Evolutionary conservation across 2,797 vertebrate species (phyloP).

Genomic region (Tokudaia muenninki): DNA sequence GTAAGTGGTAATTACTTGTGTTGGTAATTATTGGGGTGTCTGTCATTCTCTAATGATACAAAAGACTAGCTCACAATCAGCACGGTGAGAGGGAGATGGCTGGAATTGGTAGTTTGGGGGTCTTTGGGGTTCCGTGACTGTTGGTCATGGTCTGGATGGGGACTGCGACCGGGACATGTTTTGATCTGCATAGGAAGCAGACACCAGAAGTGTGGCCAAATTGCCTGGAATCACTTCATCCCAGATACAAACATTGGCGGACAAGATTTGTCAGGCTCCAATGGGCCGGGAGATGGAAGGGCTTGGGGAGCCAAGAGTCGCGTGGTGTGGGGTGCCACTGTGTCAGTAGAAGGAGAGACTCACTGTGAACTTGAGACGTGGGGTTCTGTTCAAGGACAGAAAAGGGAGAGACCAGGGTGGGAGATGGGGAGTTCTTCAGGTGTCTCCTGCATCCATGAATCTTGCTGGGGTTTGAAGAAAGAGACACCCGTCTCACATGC

Average conservation of each 20-base stretch:
- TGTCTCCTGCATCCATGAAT: neutral
- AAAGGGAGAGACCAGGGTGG: neutral
- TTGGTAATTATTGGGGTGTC: fast-evolving
- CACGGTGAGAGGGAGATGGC: neutral
- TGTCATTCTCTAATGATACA: neutral
- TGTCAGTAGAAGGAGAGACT: neutral
- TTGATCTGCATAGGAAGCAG: neutral
- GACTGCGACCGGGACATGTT: fast-evolving
- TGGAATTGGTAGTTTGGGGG: neutral
- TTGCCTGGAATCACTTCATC: conserved; percentile 52
- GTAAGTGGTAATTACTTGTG: neutral
- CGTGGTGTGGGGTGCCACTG: neutral
- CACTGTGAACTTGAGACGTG: neutral
- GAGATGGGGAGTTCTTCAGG: neutral
- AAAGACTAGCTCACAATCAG: neutral
- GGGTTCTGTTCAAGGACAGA: neutral
- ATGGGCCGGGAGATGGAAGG: conserved; percentile 49
- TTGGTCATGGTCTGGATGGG: neutral
- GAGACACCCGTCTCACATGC: neutral
- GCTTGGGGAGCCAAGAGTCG: conserved; percentile 68
- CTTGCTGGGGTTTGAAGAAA: neutral
- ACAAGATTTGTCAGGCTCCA: conserved; percentile 74
- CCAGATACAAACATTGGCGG: conserved; percentile 64
- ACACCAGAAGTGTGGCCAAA: fast-evolving
- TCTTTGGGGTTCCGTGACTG: neutral